Base-by-base conservation (phyloP, 2,113 vertebrate genomes). In the Oreocharis arfaki region DNA sequence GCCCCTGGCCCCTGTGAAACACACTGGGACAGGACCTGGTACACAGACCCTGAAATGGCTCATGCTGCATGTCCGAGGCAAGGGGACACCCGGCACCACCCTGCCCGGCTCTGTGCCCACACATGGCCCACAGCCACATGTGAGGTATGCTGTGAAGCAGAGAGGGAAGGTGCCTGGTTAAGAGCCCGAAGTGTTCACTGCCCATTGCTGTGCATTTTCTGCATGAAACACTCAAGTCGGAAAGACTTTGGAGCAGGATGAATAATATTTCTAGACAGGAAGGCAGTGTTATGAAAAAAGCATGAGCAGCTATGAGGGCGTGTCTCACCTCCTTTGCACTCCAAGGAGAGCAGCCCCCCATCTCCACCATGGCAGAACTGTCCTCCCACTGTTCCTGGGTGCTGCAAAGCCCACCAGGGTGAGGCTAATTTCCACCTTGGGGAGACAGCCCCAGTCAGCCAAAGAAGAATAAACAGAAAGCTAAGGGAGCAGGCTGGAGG, bases 41-140 rank as follows among this genome's bases (percentile, higher is more conserved):
- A 2, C 8, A 1, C 28, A 41, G 56, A n/a, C 32, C 18, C 59
- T 0, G 0, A 35, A 47, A 27, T 11, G 26, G 6, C 32, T 52
- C n/a, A 3, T 0, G 0, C 64, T 79, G 61, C 24, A 6, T 20
- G 18, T 65, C 33, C 0, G 0, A 71, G 46, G 55, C 0, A 2
- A 79, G 21, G 33, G 27, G 37, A 55, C 12, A 26, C 12, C 20
- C 5, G 1, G 27, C 78, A 73, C 7, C 39, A 55, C 35, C 46
- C 41, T 44, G 53, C 26, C 35, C 63, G 32, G 21, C 39, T 41
- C 18, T n/a, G 41, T 41, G 17, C 10, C 41, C 22, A 0, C 39
- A 32, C 9, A 28, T 49, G 18, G 47, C 44, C 37, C n/a, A 87
- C 67, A 75, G 60, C 19, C 8, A 2, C 0, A 0, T 3, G 9